Evolutionary conservation across 1,140 invertebrate genomes (phyloP).

Genomic region (Pseudomyrmex sp.): DNA sequence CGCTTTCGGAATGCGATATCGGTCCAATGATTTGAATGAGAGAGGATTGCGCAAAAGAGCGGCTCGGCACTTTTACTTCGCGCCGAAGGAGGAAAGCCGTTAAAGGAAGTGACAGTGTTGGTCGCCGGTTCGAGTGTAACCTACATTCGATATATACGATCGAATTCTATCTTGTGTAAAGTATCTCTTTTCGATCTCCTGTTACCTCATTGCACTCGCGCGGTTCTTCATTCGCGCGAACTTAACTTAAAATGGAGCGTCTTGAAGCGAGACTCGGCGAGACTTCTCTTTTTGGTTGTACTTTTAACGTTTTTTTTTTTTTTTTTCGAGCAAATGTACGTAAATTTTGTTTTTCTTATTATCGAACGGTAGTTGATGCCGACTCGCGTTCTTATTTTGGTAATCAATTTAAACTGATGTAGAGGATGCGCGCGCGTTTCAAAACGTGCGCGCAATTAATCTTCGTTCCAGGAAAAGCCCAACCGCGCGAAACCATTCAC

Average conservation of each 20-base stretch:
- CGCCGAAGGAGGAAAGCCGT: constrained; percentile 58
- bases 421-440: not conserved
- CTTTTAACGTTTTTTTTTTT: too few species aligned
- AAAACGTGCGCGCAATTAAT: constrained; percentile 13
- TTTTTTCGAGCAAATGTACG: too few species aligned
- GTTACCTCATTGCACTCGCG: not conserved
- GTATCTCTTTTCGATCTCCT: not conserved
- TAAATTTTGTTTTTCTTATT: too few species aligned
- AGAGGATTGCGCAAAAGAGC: constrained; percentile 61
- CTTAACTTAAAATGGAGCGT: not conserved
- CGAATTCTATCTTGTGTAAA: constrained; percentile 21
- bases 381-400: too few species aligned
- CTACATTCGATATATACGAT: constrained; percentile 60
- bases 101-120: constrained; percentile 60
- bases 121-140: constrained; percentile 35
- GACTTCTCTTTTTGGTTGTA: too few species aligned
- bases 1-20: constrained; percentile 53
- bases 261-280: too few species aligned
- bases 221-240: not conserved
- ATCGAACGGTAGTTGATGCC: too few species aligned
- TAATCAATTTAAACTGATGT: constrained; percentile 4
- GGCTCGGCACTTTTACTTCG: constrained; percentile 62
- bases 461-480: not conserved
- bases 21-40: constrained; percentile 59
- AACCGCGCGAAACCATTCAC: not conserved